phyloP scores from a whole-genome alignment of 2,888 invertebrate genomes.

The Melangyna quadrimaculata region DNA sequence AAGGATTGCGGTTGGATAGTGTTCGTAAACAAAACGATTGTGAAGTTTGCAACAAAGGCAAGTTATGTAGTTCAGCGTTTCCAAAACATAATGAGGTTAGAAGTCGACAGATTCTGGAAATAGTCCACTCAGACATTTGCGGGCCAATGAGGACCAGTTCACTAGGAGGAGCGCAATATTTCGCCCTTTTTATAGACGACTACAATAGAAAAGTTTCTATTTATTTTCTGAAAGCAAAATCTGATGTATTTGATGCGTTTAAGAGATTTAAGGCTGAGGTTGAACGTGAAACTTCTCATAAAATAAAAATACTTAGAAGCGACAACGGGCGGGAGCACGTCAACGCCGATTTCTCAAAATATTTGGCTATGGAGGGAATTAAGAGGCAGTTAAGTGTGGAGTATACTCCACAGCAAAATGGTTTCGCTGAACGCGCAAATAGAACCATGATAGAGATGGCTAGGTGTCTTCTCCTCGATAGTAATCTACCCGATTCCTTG shows the following conservation, averaged over 20 bases:
- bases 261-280: conserved; percentile 12
- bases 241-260: neutral
- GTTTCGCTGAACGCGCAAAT: neutral
- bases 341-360: neutral
- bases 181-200: neutral
- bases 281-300: conserved; percentile 23
- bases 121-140: no score
- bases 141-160: no score
- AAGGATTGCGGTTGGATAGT: neutral
- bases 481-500: neutral
- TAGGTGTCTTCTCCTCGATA: neutral
- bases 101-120: no score
- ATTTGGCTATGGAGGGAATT: neutral
- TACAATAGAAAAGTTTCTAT: neutral
- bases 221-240: neutral
- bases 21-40: neutral
- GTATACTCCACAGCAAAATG: neutral
- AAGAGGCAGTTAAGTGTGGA: neutral
- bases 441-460: neutral
- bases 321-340: neutral
- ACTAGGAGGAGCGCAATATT: neutral
- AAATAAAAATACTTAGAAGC: conserved; percentile 20
- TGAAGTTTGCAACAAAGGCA: conserved; percentile 7
- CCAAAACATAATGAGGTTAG: neutral
- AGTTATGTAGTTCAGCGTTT: neutral